phyloP scores from a whole-genome alignment of 2,888 invertebrate genomes.

The Caenorhabditis sp. region DNA sequence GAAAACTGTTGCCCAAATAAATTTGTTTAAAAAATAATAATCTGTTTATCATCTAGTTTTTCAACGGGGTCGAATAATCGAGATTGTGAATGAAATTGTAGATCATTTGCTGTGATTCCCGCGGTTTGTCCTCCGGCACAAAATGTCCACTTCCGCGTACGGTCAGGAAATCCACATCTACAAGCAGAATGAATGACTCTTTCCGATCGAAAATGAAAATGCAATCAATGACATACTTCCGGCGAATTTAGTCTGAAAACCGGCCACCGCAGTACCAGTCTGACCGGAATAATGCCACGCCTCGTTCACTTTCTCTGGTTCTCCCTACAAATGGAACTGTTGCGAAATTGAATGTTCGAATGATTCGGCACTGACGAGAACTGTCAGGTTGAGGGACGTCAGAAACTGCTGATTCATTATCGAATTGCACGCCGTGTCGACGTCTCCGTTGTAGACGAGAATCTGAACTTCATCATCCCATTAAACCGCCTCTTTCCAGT shows the following conservation, averaged over 20 bases:
- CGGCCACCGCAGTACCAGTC: constrained; percentile 56
- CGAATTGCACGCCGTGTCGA: constrained; percentile 81
- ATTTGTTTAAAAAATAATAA: background rate
- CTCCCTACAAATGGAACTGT: constrained; percentile 21
- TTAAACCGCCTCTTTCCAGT: too few relatives aligned
- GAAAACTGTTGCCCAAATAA: background rate
- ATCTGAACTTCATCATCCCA: constrained; percentile 67
- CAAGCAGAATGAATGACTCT: background rate
- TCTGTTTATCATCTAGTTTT: constrained; percentile 4
- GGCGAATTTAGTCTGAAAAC: constrained; percentile 52
- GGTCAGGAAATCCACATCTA: constrained; percentile 68
- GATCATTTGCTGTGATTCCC: constrained; percentile 70
- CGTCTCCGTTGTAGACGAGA: constrained; percentile 81
- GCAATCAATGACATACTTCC: constrained; percentile 56
- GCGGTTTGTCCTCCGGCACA: constrained; percentile 68
- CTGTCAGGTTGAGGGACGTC: constrained; percentile 57
- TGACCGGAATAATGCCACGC: constrained; percentile 62
- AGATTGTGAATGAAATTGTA: constrained; percentile 64
- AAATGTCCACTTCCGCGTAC: constrained; percentile 72
- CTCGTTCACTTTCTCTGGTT: constrained; percentile 52
- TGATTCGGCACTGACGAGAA: constrained; percentile 59
- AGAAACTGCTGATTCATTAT: constrained; percentile 80
- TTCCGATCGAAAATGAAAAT: background rate
- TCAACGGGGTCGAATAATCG: constrained; percentile 59
- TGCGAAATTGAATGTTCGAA: background rate